Evolutionary conservation across 2,888 invertebrate species (phyloP).

Genomic region (Caenorhabditis virilis): DNA sequence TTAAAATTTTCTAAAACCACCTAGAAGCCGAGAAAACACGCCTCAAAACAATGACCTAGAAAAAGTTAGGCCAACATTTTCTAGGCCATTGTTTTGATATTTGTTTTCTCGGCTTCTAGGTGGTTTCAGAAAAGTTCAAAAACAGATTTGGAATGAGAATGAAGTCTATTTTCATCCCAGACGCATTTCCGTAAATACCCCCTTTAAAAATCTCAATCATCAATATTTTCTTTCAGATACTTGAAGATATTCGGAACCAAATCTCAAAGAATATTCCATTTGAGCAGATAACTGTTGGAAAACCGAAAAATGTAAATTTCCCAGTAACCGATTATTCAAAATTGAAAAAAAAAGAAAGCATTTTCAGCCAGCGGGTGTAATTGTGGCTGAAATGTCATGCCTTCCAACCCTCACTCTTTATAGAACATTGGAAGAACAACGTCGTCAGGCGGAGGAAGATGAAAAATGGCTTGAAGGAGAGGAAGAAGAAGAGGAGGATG

Average conservation of each 20-base stretch:
- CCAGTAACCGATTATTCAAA: not conserved
- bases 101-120: no score
- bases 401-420: slow-evolving; percentile 58
- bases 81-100: no score
- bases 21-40: no score
- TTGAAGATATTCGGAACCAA: slow-evolving; percentile 47
- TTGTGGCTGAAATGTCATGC: slow-evolving; percentile 52
- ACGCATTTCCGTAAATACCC: not conserved
- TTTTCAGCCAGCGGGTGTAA: slow-evolving; percentile 51
- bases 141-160: no score
- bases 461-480: slow-evolving; percentile 62
- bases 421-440: slow-evolving; percentile 58
- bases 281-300: slow-evolving; percentile 38
- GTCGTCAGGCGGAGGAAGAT: slow-evolving; percentile 61
- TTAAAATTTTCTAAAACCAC: no score
- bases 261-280: slow-evolving; percentile 33
- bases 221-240: slow-evolving; percentile 27
- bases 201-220: no score
- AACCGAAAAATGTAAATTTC: slow-evolving; percentile 28
- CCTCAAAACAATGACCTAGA: no score
- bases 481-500: slow-evolving; percentile 28
- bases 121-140: no score
- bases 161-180: no score
- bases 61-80: no score
- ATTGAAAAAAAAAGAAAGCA: not conserved